Base-by-base conservation (phyloP, 2,888 invertebrate species). In the Ophraella communa region DNA sequence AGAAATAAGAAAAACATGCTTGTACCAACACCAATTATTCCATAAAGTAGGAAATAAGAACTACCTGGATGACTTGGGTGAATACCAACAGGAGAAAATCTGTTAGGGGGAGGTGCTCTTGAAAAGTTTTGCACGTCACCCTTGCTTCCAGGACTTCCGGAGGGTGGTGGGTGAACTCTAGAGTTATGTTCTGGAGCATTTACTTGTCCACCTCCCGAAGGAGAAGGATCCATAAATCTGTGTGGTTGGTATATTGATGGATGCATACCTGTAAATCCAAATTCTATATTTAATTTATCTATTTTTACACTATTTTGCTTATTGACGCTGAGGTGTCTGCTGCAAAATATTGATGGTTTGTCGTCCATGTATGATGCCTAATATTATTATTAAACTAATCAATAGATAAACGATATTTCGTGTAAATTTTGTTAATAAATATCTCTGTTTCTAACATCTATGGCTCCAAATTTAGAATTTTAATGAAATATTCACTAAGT, bases 201-300 rank as follows among this genome's bases (percentile, higher is more conserved):
- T 55, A 85, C 84, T 0, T 84, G 82, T 2, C 85, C 85, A 4
- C 86, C 85, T 21, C 85, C 85, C 1, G 85, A 85, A 0, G 86
- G 85, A 3, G 85, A 85, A 0, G 85, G 85, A 68, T 85, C 85
- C 79, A 85, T 78, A 1, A 84, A 82, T 69, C 84, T 84, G 70
- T 83, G 85, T 0, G 83, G 76, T 66, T 84, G 84, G 71, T 83
- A 84, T 71, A 84, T 80, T 7, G 82, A 81, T 5, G 82, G 82
- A 3, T 81, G 69, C 62, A 72, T 55, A 33, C 55, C 60, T 61
- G 56, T 42, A 42, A 59, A 57, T 23, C 53, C 54, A 21, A 44
- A 42, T 52, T 39, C 39, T 39, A 39, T 7, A 39, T 30, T 30
- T 52, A 33, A 52, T 10, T 14, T 23, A 23, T 23, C 23, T 18